These are phyloP conservation scores for Halocynthia roretzi DNA, from an alignment of 23 tunicate genomes.

Conservation along the genomic window DNA sequence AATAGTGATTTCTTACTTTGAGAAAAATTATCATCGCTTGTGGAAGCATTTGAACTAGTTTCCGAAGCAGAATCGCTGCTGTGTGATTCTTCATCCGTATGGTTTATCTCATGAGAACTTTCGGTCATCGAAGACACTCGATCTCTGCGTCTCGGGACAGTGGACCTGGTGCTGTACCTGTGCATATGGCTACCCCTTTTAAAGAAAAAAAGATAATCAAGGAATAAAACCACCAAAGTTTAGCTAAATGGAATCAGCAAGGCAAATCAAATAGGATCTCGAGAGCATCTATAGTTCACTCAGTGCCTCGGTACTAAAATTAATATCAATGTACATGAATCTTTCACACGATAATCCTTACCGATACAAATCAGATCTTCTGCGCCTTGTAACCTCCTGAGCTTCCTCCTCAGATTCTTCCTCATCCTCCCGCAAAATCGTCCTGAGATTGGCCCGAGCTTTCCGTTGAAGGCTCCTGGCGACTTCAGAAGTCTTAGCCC, in stretches of 20 bases:
- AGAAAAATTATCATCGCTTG: not conserved
- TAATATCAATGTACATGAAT: no score
- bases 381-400: not conserved
- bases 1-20: no score
- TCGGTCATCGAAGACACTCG: constrained; percentile 12
- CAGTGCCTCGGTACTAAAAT: no score
- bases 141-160: constrained; percentile 4
- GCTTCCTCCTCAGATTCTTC: constrained; percentile 9
- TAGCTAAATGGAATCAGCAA: no score
- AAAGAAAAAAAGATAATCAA: no score
- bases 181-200: not conserved
- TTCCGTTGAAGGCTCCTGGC: not conserved
- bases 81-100: constrained; percentile 4
- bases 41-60: constrained; percentile 16
- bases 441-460: not conserved
- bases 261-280: no score
- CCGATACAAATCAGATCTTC: not conserved
- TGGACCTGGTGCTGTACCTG: constrained; percentile 24
- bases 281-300: no score
- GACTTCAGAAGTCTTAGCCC: no score
- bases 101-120: not conserved
- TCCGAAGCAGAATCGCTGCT: not conserved
- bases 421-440: not conserved
- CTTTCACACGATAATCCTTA: no score
- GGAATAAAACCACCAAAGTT: no score